These are phyloP conservation scores for Fringilla coelebs DNA, from an alignment of 2,797 vertebrate species.

Conservation along the genomic window DNA sequence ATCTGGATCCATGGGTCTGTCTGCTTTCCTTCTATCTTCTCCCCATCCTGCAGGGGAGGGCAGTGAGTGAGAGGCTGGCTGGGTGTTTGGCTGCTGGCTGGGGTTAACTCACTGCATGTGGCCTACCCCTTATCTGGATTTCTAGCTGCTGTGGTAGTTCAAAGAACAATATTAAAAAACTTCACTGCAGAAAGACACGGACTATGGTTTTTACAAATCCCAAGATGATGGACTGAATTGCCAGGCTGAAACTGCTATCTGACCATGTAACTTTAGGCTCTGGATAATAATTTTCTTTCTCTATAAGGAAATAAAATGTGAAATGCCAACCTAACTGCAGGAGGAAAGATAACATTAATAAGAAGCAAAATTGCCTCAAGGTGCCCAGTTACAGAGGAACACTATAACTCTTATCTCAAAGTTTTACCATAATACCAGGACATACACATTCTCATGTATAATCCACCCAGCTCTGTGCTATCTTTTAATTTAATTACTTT, in stretches of 20 bases:
- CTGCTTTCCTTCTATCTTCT: neutral
- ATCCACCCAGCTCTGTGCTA: neutral
- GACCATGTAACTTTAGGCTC: neutral
- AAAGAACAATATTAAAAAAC: neutral
- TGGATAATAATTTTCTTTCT: neutral
- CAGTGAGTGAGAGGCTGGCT: neutral
- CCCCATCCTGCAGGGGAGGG: neutral
- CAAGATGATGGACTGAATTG: neutral
- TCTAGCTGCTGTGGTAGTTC: neutral
- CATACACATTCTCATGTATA: neutral
- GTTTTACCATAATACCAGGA: neutral
- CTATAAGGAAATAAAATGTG: neutral
- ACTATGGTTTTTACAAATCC: neutral
- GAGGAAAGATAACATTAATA: neutral
- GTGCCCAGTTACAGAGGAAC: neutral
- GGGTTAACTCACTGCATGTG: neutral
- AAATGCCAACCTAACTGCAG: conserved; percentile 1
- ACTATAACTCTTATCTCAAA: neutral
- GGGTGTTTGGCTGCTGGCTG: neutral
- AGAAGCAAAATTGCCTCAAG: neutral
- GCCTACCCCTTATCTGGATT: neutral
- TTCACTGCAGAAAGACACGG: neutral
- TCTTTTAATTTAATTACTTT: neutral
- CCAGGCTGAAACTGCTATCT: neutral
- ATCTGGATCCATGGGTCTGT: neutral